phyloP scores from a whole-genome alignment of 2,797 vertebrate genomes.

The Thripadectes ignobilis region DNA sequence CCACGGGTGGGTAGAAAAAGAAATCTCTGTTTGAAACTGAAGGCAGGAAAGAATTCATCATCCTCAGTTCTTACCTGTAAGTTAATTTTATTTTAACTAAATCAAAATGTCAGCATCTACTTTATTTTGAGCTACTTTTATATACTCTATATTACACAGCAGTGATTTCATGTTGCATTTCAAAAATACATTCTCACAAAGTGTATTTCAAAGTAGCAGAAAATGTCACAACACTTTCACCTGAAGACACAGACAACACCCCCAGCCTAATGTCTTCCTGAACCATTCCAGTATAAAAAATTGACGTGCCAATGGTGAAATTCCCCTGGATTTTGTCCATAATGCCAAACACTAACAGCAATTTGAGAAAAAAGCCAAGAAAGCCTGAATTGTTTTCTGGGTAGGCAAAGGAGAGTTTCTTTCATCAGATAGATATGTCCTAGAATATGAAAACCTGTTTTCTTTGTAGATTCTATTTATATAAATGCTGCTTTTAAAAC shows the following conservation, averaged over 20 bases:
- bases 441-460: not conserved
- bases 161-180: constrained; percentile 42
- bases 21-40: constrained; percentile 11
- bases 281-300: not conserved
- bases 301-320: not conserved
- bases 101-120: constrained; percentile 57
- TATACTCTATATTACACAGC: not conserved
- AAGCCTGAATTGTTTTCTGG: not conserved
- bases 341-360: not conserved
- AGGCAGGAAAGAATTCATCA: constrained; percentile 48
- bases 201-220: constrained; percentile 36
- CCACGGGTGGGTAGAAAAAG: not conserved
- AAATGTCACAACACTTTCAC: constrained; percentile 4
- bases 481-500: not conserved
- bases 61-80: constrained; percentile 57
- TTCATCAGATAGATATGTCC: not conserved
- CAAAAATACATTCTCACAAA: not conserved
- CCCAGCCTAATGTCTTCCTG: not conserved
- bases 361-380: not conserved
- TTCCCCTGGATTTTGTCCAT: not conserved
- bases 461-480: not conserved
- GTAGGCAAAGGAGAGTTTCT: not conserved
- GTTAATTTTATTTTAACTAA: constrained; percentile 68
- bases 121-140: constrained; percentile 59
- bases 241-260: not conserved